phyloP scores from a whole-genome alignment of 2,888 invertebrate species.

The Metellina segmentata region DNA sequence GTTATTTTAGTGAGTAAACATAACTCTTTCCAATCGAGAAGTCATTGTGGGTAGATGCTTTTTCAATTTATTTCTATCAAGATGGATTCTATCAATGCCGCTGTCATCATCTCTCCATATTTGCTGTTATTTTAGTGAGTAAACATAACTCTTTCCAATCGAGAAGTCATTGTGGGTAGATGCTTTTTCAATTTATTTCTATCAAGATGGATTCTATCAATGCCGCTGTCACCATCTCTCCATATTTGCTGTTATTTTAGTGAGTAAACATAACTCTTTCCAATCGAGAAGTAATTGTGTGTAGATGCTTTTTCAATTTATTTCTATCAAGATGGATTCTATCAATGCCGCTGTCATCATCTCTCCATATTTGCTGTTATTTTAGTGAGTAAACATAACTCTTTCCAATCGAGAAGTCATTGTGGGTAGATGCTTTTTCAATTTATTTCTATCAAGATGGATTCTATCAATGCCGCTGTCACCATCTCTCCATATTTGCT shows the following conservation, averaged over 20 bases:
- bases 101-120: constrained; percentile 65
- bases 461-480: constrained; percentile 53
- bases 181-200: no score
- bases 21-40: not conserved
- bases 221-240: constrained; percentile 70
- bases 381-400: constrained; percentile 31
- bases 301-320: no score
- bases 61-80: no score
- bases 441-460: no score
- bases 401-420: no score
- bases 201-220: constrained; percentile 44
- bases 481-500: constrained; percentile 60
- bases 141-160: not conserved
- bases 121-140: constrained; percentile 54
- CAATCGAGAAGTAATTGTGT: no score
- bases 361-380: constrained; percentile 56
- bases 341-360: constrained; percentile 63
- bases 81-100: constrained; percentile 47
- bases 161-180: no score
- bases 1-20: constrained; percentile 50
- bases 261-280: constrained; percentile 5
- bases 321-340: constrained; percentile 49
- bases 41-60: no score
- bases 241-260: constrained; percentile 54
- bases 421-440: no score